Percentiles rank a stretch among this genome's conserved stretches.
Conservation (phyloP, 1,140 invertebrate species). For the Caenorhabditis remanei region DNA sequence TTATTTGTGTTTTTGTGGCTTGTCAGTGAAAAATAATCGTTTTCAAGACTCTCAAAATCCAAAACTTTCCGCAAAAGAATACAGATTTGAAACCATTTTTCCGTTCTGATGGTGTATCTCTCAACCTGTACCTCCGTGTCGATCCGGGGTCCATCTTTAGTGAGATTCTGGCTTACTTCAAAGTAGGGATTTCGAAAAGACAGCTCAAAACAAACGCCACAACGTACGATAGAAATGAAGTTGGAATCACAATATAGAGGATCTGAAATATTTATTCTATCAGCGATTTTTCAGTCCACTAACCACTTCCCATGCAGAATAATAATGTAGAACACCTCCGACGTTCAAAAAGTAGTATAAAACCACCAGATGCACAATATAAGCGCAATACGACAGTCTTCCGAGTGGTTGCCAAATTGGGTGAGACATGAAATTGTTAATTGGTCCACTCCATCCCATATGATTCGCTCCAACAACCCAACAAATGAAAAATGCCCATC, state of each 20-base stretch:
- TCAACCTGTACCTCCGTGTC: no score
- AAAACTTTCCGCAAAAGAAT: no score
- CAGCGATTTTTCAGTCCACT: no score
- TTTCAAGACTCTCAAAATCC: no score
- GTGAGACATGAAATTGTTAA: conserved; percentile 62
- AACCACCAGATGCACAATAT: conserved; percentile 61
- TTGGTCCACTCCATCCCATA: conserved; percentile 64
- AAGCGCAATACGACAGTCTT: conserved; percentile 65
- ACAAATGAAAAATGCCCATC: conserved; percentile 60
- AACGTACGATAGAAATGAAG: neutral
- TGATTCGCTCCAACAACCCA: conserved; percentile 62
- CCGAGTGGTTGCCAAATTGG: conserved; percentile 64
- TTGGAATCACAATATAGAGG: neutral
- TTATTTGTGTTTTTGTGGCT: no score
- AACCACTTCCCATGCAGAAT: conserved; percentile 31
- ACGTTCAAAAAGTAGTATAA: conserved; percentile 56
- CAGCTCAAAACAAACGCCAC: neutral
- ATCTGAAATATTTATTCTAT: neutral
- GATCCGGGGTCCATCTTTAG: no score
- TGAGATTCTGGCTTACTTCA: neutral
- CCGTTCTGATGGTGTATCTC: no score
- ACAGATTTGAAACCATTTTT: no score
- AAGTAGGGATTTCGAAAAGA: neutral
- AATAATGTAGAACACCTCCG: conserved; percentile 5
- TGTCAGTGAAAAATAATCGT: no score